Conservation (phyloP, 2,888 invertebrate genomes). For the Calameuta filiformis region DNA sequence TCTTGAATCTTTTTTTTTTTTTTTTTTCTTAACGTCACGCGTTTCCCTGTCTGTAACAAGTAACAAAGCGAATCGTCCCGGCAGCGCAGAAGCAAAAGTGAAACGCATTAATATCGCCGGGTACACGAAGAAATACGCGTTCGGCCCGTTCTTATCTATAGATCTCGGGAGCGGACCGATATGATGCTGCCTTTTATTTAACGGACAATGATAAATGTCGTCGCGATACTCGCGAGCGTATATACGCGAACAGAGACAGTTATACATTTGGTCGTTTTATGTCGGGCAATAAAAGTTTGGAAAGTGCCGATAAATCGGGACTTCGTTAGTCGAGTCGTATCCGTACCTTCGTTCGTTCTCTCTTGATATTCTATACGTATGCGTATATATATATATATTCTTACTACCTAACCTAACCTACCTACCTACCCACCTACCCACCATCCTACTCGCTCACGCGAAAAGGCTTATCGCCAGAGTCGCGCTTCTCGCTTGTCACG, state of each 20-base stretch:
- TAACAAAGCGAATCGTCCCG: neutral
- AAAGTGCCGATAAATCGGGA: conserved; percentile 44
- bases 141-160: conserved; percentile 39
- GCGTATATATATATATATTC: neutral
- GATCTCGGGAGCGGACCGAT: conserved; percentile 34
- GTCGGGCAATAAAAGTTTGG: conserved; percentile 48
- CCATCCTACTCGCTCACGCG: neutral
- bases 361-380: neutral
- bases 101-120: conserved; percentile 38
- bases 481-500: neutral
- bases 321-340: neutral
- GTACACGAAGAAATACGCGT: conserved; percentile 42
- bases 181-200: conserved; percentile 20
- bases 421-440: neutral
- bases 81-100: neutral
- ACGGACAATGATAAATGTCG: neutral
- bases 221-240: neutral
- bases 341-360: neutral
- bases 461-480: neutral
- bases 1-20: neutral
- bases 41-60: neutral
- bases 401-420: neutral
- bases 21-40: too few relatives aligned
- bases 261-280: conserved; percentile 36
- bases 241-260: neutral